A percentile compares a stretch with the other conserved stretches of the same genome.
Evolutionary conservation across 2,888 invertebrate genomes (phyloP).

Genomic region (Steromphala cineraria): DNA sequence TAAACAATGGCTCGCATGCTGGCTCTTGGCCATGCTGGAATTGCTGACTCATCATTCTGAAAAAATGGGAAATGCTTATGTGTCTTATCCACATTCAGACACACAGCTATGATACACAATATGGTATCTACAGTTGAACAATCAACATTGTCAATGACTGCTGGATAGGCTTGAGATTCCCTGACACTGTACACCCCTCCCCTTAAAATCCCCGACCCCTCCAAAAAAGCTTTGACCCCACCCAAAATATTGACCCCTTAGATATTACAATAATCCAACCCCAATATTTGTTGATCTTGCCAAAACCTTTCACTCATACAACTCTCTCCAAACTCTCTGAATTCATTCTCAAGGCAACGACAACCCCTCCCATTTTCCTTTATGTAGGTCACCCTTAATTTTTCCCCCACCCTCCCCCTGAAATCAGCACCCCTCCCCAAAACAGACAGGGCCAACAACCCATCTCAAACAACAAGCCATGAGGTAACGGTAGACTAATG

Average conservation of each 20-base stretch:
- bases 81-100: neutral
- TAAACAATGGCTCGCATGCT: constrained; percentile 13
- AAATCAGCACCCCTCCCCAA: neutral
- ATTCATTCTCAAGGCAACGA: no score
- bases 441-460: neutral
- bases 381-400: no score
- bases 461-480: constrained; percentile 3
- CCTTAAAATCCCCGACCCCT: neutral
- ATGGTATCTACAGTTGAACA: constrained; percentile 20
- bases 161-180: neutral
- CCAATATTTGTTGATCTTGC: no score
- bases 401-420: neutral
- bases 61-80: constrained; percentile 6
- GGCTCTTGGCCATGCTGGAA: neutral
- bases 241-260: no score
- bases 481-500: constrained; percentile 11
- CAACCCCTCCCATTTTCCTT: no score
- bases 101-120: constrained; percentile 2
- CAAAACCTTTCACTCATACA: no score
- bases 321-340: no score
- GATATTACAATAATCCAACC: no score
- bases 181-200: neutral
- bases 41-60: neutral
- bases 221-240: no score
- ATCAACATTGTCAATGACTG: constrained; percentile 13